Evolutionary conservation across 2,888 invertebrate species (phyloP).

Genomic region (Petrolisthes cinctipes): DNA sequence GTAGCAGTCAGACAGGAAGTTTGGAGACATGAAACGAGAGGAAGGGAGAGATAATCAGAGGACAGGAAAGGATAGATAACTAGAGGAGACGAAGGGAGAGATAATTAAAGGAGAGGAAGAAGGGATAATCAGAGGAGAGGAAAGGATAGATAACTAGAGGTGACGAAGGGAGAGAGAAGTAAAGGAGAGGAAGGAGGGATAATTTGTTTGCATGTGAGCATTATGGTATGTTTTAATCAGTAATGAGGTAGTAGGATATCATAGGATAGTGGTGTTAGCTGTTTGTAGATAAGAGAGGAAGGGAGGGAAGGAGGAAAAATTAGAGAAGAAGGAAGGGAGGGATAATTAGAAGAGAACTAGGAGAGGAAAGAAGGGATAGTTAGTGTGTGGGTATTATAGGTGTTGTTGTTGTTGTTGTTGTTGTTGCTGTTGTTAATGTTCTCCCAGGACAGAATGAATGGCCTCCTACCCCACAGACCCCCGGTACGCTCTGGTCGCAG

Average conservation of each 20-base stretch:
- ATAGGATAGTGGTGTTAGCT: background rate
- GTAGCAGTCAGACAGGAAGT: background rate
- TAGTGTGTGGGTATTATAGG: too few species aligned
- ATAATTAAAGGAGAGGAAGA: background rate
- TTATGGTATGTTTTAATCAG: too few species aligned
- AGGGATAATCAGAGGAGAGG: background rate
- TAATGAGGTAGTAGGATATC: too few species aligned
- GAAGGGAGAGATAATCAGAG: background rate
- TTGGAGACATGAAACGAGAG: background rate
- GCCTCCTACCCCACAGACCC: too few species aligned
- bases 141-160: background rate
- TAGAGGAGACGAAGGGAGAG: background rate
- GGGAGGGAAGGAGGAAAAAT: conserved; percentile 22
- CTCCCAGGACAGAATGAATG: too few species aligned
- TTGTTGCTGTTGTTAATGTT: too few species aligned
- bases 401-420: too few species aligned
- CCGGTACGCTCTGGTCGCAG: background rate
- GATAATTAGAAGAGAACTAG: background rate
- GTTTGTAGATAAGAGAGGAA: background rate
- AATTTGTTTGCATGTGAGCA: too few species aligned
- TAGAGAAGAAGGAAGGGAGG: conserved; percentile 23
- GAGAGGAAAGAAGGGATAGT: background rate
- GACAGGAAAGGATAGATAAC: background rate
- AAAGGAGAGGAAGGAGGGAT: background rate
- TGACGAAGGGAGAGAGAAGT: background rate